Percentiles rank a stretch among this genome's conserved stretches.
phyloP scores from a whole-genome alignment of 64 coral and sea anemone species.

The Montipora foliosa region DNA sequence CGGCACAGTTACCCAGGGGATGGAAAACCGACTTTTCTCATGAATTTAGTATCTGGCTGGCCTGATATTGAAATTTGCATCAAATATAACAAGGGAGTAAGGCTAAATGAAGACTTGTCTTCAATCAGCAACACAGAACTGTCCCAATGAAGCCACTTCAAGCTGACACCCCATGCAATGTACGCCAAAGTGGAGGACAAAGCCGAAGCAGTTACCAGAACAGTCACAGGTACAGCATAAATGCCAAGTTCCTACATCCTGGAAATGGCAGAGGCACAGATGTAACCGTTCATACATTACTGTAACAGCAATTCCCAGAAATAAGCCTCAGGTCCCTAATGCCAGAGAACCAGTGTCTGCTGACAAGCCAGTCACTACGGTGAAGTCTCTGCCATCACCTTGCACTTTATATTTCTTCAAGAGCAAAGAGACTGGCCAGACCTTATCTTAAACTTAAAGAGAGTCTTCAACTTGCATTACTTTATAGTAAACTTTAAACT shows the following conservation, averaged over 20 bases:
- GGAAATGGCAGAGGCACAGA: slow-evolving; percentile 8
- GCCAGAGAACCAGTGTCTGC: no score
- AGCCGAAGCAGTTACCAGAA: neutral
- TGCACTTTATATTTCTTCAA: neutral
- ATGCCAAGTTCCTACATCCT: slow-evolving; percentile 55
- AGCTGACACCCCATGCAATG: slow-evolving; percentile 17
- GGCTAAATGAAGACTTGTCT: neutral
- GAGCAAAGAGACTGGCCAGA: neutral
- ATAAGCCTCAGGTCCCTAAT: neutral
- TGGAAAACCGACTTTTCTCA: neutral
- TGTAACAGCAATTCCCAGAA: slow-evolving; percentile 21
- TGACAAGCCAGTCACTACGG: no score
- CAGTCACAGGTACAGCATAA: slow-evolving; percentile 30
- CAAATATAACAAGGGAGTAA: slow-evolving; percentile 11
- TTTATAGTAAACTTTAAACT: no score
- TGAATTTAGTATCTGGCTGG: neutral
- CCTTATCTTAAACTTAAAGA: neutral
- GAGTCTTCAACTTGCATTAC: no score
- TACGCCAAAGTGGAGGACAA: neutral
- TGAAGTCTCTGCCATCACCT: neutral
- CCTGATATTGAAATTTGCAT: neutral
- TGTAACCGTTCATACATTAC: slow-evolving; percentile 40
- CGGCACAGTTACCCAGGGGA: slow-evolving; percentile 40
- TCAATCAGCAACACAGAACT: slow-evolving; percentile 21
- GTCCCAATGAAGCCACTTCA: neutral